Evolutionary conservation across 2,113 vertebrate genomes (phyloP), one percentile per base, ranked within the genome.

Genomic region (Saguinus imperator): DNA sequence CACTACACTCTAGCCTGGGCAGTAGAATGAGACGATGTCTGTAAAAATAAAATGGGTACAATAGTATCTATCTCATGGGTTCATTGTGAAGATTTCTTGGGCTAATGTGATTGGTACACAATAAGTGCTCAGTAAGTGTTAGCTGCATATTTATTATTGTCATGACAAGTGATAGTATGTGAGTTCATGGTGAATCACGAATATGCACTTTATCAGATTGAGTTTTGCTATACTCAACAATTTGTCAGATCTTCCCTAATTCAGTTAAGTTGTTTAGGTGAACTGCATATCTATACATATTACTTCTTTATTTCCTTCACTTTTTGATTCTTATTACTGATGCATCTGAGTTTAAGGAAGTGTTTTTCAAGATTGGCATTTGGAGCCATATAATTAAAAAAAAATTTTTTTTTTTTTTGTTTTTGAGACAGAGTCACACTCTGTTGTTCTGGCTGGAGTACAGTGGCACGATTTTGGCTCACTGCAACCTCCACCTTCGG

Each of bases 51-150:
- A 64, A 64, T 64, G 27, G 27, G 27, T 13, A 64, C 27, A 64
- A 16, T 75, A 55, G 14, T 89, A 75, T 23, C 21, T 86, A 14
- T 76, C 64, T 66, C 27, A 45, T 92, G 61, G 14, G 6, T 64
- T 94, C 90, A 58, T 57, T 93, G 2, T 75, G 57, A 88, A 20
- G 21, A 92, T 95, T 94, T 95, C 45, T 16, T 97, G 72, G 43
- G 14, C 27, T 76, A 17, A 90, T 90, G 0, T 91, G 40, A 64
- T 94, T 66, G 32, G 37, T 23, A 70, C 7, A 61, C 79, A 40
- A n/a, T 40, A 29, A 72, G 7, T 91, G 3, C 37, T 92, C 45
- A 93, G 0, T 94, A 92, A 61, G 29, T 77, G 20, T 90, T 95
- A 66, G 55, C 27, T 72, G 3, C 17, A 64, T 91, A 2, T 37